Evolutionary conservation across 2,888 invertebrate genomes (phyloP), one percentile per base, ranked within the genome.

Genomic region (Macropis europaea): DNA sequence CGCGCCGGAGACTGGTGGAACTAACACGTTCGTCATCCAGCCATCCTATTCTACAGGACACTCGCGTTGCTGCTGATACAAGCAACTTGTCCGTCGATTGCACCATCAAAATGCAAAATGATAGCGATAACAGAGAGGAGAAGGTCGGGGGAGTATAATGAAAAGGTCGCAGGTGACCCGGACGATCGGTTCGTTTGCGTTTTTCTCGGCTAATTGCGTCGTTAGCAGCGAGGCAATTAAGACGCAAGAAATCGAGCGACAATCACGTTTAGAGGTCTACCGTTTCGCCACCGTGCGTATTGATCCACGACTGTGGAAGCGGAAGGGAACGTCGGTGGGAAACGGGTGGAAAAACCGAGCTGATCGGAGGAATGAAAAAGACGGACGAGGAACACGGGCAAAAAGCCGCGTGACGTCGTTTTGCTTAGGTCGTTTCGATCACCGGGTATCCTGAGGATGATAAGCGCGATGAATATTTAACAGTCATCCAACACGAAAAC

Each of bases 181-280:
- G 40, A 9, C 45, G 32, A 36, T 6, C 11, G 30, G 19, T 2
- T 24, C 43, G n/a, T 38, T 19, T 34, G 28, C 56, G 57, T 72
- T 73, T 61, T 60, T 43, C 52, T 26, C 81, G 81, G 79, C 85
- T 88, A 88, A 89, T 88, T 88, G 88, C 87, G 86, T 87, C 87
- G 87, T 88, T 88, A 87, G 87, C 84, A 83, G 81, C 81, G 60
- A 71, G 82, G 84, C 86, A 87, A 88, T 89, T 88, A 88, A 87
- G 86, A 85, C 84, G 83, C 83, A 87, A 87, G 88, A 88, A 88
- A 87, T 87, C 86, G 86, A 88, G 85, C 86, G 86, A 86, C 87
- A 84, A 87, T 87, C 86, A 83, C 85, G 84, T 86, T 88, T 87
- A 87, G 84, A 79, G 81, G 81, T 19, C 60, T 67, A 74, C 74